Evolutionary conservation across 2,113 vertebrate genomes (phyloP).

Genomic region (Alligator mississippiensis): DNA sequence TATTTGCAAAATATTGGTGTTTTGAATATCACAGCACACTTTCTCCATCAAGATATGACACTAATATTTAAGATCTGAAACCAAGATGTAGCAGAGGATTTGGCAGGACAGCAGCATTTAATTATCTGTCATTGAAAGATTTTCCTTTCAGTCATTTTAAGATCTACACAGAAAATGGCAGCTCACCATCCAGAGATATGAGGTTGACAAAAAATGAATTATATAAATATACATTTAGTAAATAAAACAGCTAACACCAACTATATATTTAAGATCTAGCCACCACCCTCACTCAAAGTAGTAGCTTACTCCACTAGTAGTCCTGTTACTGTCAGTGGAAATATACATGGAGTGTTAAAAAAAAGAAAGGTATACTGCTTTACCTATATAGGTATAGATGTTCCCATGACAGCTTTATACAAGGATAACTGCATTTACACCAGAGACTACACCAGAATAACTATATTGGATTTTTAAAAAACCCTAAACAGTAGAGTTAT

Average conservation of each 20-base stretch:
- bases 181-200: conserved; percentile 49
- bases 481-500: neutral
- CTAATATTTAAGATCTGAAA: neutral
- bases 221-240: conserved; percentile 55
- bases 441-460: neutral
- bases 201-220: conserved; percentile 58
- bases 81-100: neutral
- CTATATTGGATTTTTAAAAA: neutral
- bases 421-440: neutral
- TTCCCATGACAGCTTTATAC: neutral
- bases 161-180: conserved; percentile 55
- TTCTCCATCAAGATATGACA: neutral
- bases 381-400: neutral
- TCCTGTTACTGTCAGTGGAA: neutral
- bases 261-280: conserved; percentile 20
- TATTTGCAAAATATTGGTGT: neutral
- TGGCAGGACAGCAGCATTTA: neutral
- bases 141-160: conserved; percentile 51
- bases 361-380: neutral
- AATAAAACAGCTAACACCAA: conserved; percentile 43
- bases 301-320: neutral
- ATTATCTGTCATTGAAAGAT: conserved; percentile 16
- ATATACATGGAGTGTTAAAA: neutral
- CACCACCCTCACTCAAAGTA: neutral
- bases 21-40: neutral